Evolutionary conservation across 1,140 invertebrate species (phyloP).

Genomic region (Panagrolaimus sp.): DNA sequence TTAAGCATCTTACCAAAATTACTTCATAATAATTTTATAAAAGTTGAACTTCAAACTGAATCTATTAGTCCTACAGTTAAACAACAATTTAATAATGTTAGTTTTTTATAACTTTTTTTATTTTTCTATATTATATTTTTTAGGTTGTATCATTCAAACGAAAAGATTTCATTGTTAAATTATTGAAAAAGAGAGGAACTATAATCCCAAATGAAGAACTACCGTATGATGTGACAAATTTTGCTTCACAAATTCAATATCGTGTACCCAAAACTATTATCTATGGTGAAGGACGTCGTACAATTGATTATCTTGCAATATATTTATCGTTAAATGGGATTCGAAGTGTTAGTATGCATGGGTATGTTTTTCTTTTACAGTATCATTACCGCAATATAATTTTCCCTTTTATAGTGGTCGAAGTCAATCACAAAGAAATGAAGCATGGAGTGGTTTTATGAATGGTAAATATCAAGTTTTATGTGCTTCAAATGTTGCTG

Average conservation of each 20-base stretch:
- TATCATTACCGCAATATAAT: neutral
- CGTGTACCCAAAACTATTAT: constrained; percentile 3
- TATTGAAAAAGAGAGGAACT: no score
- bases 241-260: neutral
- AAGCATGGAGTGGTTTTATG: constrained; percentile 20
- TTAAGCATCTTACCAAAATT: neutral
- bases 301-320: neutral
- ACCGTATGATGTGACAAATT: neutral
- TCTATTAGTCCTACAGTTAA: constrained; percentile 16
- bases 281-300: neutral
- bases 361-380: neutral
- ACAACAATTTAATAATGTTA: no score
- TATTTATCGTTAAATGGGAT: neutral
- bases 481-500: constrained; percentile 27
- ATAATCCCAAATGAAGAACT: neutral
- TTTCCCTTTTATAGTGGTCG: constrained; percentile 38
- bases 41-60: constrained; percentile 18
- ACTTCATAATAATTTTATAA: constrained; percentile 5
- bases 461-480: constrained; percentile 20
- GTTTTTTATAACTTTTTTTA: no score
- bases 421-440: constrained; percentile 25
- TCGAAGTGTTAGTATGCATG: constrained; percentile 1
- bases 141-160: no score
- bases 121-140: no score
- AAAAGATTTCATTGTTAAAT: no score